Conservation (phyloP, 2,888 invertebrate genomes). For the Corbicula japonica region DNA sequence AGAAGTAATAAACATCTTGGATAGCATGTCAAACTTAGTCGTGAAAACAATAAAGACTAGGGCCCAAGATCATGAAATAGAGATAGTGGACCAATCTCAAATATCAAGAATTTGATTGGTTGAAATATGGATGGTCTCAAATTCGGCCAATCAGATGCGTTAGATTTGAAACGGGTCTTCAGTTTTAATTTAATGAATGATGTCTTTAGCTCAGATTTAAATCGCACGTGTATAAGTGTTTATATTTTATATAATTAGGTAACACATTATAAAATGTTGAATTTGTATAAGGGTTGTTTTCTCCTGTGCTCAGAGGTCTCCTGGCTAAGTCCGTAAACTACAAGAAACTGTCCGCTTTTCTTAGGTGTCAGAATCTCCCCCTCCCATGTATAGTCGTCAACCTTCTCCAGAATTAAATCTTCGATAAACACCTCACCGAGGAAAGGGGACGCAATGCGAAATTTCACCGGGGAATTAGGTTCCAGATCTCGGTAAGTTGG, state of each 20-base stretch:
- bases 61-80: too few relatives aligned
- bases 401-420: constrained; percentile 58
- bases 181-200: too few relatives aligned
- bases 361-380: constrained; percentile 64
- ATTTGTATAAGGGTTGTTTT: constrained; percentile 62
- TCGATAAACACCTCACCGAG: constrained; percentile 58
- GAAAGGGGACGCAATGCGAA: constrained; percentile 64
- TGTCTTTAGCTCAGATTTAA: too few relatives aligned
- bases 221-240: not conserved
- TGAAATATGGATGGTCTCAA: too few relatives aligned
- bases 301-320: constrained; percentile 52
- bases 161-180: too few relatives aligned
- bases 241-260: not conserved
- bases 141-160: too few relatives aligned
- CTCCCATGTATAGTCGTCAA: constrained; percentile 67
- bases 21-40: too few relatives aligned
- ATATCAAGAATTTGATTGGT: too few relatives aligned
- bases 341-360: constrained; percentile 61
- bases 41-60: too few relatives aligned
- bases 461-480: constrained; percentile 59
- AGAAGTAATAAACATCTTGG: too few relatives aligned
- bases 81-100: too few relatives aligned
- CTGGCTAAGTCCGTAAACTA: constrained; percentile 45
- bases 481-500: constrained; percentile 66
- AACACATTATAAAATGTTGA: constrained; percentile 62